Percentiles rank a stretch among this genome's conserved stretches.
phyloP scores from a whole-genome alignment of 2,113 vertebrate species.

The Numida meleagris region DNA sequence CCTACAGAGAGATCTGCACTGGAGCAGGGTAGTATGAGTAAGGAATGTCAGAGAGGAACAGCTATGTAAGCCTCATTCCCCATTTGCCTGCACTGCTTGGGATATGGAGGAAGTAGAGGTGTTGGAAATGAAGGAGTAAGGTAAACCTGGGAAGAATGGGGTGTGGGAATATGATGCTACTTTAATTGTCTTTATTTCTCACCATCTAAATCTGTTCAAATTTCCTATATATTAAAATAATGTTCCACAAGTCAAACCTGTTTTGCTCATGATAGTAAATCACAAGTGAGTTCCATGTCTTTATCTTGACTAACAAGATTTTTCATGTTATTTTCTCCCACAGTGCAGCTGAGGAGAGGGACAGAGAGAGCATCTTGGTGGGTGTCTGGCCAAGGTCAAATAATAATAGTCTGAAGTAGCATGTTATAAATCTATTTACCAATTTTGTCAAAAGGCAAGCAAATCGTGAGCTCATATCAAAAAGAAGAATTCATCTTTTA shows the following conservation, averaged over 20 bases:
- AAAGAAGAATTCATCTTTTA: neutral
- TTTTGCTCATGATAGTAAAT: neutral
- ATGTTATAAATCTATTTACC: neutral
- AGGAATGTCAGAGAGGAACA: neutral
- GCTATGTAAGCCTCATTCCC: neutral
- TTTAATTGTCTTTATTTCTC: neutral
- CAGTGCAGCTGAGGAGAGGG: neutral
- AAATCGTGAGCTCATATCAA: neutral
- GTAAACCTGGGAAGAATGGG: neutral
- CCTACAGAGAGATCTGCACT: neutral
- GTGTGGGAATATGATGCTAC: neutral
- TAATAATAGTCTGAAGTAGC: neutral
- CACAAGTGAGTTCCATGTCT: neutral
- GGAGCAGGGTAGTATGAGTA: neutral
- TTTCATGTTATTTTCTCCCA: neutral
- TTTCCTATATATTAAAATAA: neutral
- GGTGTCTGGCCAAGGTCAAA: neutral
- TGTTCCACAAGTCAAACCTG: neutral
- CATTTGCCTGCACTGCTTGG: accelerated
- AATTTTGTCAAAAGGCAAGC: neutral
- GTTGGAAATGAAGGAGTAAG: neutral
- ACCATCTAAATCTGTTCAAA: neutral
- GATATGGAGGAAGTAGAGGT: neutral
- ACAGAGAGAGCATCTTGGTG: neutral
- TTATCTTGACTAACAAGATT: neutral